Conservation (phyloP, 2,797 vertebrate species). For the Platyrinchus mystaceus region DNA sequence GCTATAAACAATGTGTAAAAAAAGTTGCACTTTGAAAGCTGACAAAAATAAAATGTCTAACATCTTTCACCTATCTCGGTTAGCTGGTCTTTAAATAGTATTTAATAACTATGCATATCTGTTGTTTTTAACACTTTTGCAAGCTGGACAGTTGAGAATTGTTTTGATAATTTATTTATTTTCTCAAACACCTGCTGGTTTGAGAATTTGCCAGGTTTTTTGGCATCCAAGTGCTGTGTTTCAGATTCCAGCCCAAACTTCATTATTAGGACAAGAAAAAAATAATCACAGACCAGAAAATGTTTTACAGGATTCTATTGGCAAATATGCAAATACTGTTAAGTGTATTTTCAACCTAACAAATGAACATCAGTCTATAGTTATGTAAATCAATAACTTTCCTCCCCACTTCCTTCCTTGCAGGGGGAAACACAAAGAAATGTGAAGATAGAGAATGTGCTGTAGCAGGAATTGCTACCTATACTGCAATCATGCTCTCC, state of each 20-base stretch:
- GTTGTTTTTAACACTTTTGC: neutral
- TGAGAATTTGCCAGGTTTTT: constrained; percentile 9
- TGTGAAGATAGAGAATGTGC: neutral
- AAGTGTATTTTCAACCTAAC: neutral
- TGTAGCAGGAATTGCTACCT: neutral
- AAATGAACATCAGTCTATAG: neutral
- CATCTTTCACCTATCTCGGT: neutral
- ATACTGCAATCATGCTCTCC: neutral
- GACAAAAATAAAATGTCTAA: neutral
- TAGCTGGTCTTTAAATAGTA: neutral
- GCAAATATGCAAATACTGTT: neutral
- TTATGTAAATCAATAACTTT: neutral
- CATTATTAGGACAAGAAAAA: neutral
- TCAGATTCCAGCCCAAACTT: neutral
- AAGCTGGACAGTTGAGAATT: neutral
- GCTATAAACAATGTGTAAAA: neutral
- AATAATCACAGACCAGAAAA: neutral
- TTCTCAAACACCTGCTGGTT: neutral
- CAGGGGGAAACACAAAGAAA: neutral
- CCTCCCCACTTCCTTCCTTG: neutral
- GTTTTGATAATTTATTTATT: neutral
- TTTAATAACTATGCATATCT: neutral
- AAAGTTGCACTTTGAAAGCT: neutral
- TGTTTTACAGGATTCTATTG: neutral
- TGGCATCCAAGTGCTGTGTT: neutral